Evolutionary conservation across 2,797 vertebrate species (phyloP).

Genomic region (Gambusia yucatana): DNA sequence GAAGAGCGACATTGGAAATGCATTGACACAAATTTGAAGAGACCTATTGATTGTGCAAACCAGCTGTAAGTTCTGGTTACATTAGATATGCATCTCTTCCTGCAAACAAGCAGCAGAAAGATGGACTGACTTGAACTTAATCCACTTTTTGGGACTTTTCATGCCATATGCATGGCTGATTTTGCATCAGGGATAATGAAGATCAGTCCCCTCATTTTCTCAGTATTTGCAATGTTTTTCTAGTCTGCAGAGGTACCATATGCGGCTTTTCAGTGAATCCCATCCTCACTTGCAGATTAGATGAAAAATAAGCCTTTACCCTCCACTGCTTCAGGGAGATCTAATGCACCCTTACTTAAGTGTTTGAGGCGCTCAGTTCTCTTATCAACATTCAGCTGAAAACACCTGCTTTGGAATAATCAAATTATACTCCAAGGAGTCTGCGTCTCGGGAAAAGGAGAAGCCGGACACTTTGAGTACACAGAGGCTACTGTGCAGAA

Average conservation of each 20-base stretch:
- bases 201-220: conserved; percentile 25
- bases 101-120: conserved; percentile 20
- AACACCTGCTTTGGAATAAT: conserved; percentile 81
- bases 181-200: conserved; percentile 22
- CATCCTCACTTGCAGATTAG: conserved; percentile 53
- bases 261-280: conserved; percentile 50
- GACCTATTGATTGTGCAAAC: neutral
- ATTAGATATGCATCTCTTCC: conserved; percentile 39
- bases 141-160: conserved; percentile 24
- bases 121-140: conserved; percentile 13
- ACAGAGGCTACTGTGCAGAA: conserved; percentile 67
- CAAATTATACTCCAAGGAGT: conserved; percentile 72
- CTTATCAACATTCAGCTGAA: conserved; percentile 77
- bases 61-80: neutral
- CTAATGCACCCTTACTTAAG: conserved; percentile 57
- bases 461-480: conserved; percentile 61
- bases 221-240: conserved; percentile 18
- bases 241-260: conserved; percentile 5
- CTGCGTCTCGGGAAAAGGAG: conserved; percentile 52
- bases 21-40: neutral
- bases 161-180: conserved; percentile 1
- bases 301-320: conserved; percentile 36
- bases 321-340: conserved; percentile 53
- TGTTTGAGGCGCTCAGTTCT: conserved; percentile 47
- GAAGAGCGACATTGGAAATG: neutral